Evolutionary conservation across 1,140 invertebrate species (phyloP), one percentile per base, ranked within the genome.

Genomic region (Musca domestica): DNA sequence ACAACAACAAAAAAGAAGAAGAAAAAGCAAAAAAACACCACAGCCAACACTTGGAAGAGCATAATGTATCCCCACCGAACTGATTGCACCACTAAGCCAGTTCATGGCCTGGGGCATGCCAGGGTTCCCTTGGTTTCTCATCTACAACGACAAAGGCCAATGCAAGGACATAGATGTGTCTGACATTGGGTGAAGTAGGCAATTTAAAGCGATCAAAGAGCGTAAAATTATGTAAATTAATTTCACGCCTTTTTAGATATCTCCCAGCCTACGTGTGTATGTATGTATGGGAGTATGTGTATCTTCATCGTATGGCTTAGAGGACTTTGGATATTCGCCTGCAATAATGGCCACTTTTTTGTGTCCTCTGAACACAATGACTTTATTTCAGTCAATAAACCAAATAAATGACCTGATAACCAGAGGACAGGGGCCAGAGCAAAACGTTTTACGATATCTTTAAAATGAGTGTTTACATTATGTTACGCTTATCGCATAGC

Each of bases 211-310:
- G 76, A 78, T 80, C 78, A 80, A 80, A 78, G 76, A 73, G 74
- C 78, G 74, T 70, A 77, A 78, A 80, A 78, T 80, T 80, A 80
- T 80, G 78, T 76, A 80, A 80, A 80, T 80, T 78, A 80, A 76
- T 80, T 80, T 80, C 78, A 80, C 78, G 78, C 78, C 78, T 80
- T 80, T 80, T 80, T 80, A 80, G 78, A 76, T 80, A 79, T 74
- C 73, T 77, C n/a, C 17, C 48, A 9, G 20, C 20, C 9, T 20
- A 51, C 48, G 48, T 51, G 20, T 20, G n/a, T 20, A 20, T 4
- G 47, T 49, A 49, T 19, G n/a, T 19, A n/a, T n/a, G n/a, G n/a
- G n/a, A n/a, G 20, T 20, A 20, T 12, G 48, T 5, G 48, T 51
- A 20, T 19, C 9, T 51, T 51, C 34, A 41, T 20, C 48, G 48